Evolutionary conservation across 2,797 vertebrate species (phyloP), one percentile per base, ranked within the genome.

Genomic region (Spizella passerina): DNA sequence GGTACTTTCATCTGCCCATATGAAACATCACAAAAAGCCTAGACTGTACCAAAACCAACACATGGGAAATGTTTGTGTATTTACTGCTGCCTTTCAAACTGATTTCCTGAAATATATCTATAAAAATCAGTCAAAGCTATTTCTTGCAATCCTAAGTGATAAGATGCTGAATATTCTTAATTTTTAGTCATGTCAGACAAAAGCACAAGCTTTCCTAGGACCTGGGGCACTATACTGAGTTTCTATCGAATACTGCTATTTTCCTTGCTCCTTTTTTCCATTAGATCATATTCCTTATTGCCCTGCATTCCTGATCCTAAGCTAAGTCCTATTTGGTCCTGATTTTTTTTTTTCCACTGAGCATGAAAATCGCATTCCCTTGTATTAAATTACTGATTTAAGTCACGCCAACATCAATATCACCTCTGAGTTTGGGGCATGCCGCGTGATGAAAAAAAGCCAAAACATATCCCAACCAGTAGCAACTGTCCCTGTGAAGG

Each of bases 391-490:
- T 59, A 41, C 34, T 23, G 50, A 52, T 72, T 56, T 57, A 78
- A 75, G 46, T 29, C 57, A 71, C 2, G 10, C 29, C 76, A 92
- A 36, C 32, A 81, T 22, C 55, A 61, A 2, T 27, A 81, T 11
- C 61, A 34, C 46, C 44, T 72, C 57, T 17, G 52, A 71, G 30
- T 66, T 24, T 19, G 52, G 78, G 76, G 64, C 44, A 49, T 0
- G 0, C n/a, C 0, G 0, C 2, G 1, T 11, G n/a, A 77, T 12
- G 27, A 32, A 43, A 43, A 77, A 86, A 72, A 63, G 32, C 26
- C 61, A 88, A 72, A 23, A 50, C 5, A 47, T 3, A 60, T 39
- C 44, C 50, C 57, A 39, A 18, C 30, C 64, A 65, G 43, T 9
- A 82, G 27, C 19, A 82, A 75, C 26, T n/a, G 52, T 4, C 68